Percentiles rank a stretch among this genome's conserved stretches.
These are phyloP conservation scores for Automeris io DNA, from an alignment of 2,888 invertebrate species.

Conservation along the genomic window DNA sequence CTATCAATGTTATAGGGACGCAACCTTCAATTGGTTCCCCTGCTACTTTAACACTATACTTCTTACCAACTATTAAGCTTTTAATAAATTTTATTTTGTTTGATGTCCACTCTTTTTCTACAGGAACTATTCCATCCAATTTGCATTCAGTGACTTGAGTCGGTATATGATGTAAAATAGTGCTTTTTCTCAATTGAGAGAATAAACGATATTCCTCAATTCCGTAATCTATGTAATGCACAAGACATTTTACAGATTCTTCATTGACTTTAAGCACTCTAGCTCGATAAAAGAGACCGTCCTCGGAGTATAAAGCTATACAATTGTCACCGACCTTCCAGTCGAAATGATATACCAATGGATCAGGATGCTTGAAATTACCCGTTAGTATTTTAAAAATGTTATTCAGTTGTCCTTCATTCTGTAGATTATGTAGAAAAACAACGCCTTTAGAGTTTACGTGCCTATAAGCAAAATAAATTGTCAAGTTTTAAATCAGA, in stretches of 20 bases:
- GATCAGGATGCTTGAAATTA: slow-evolving; percentile 57
- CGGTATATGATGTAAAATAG: slow-evolving; percentile 80
- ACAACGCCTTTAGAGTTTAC: slow-evolving; percentile 66
- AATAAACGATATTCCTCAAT: slow-evolving; percentile 81
- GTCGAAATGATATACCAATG: slow-evolving; percentile 59
- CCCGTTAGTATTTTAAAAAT: slow-evolving; percentile 70
- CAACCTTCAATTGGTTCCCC: slow-evolving; percentile 45
- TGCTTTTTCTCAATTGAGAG: slow-evolving; percentile 77
- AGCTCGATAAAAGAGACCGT: slow-evolving; percentile 84
- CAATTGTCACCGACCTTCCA: slow-evolving; percentile 82
- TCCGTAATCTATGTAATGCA: slow-evolving; percentile 90
- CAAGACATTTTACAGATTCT: slow-evolving; percentile 56
- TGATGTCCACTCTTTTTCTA: slow-evolving; percentile 57
- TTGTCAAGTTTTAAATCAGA: too few relatives aligned
- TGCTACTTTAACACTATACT: slow-evolving; percentile 66
- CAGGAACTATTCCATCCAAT: slow-evolving; percentile 58
- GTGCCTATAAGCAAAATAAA: slow-evolving; percentile 39
- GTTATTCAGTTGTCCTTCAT: slow-evolving; percentile 56
- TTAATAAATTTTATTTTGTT: slow-evolving; percentile 80
- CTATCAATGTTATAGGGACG: slow-evolving; percentile 48
- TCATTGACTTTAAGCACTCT: slow-evolving; percentile 64
- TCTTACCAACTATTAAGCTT: slow-evolving; percentile 73
- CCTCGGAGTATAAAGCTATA: slow-evolving; percentile 80
- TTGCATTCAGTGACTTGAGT: slow-evolving; percentile 79
- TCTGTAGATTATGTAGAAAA: slow-evolving; percentile 47